phyloP scores from a whole-genome alignment of 2,888 invertebrate genomes.

The Julus scandinavius region DNA sequence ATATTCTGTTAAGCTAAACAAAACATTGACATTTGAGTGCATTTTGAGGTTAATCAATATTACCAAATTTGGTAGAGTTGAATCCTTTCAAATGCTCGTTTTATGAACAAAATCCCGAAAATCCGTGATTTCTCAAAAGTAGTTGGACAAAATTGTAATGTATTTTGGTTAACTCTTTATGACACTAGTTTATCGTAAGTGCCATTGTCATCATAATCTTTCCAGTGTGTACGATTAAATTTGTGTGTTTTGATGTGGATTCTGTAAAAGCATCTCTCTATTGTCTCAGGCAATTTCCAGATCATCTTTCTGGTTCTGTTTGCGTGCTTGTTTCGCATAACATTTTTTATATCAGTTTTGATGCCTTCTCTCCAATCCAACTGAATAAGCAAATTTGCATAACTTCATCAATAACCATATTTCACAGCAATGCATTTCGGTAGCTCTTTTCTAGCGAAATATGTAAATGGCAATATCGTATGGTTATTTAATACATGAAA shows the following conservation, averaged over 20 bases:
- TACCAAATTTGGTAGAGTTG: too few species aligned
- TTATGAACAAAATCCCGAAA: too few species aligned
- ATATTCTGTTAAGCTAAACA: too few species aligned
- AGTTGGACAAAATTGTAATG: too few species aligned
- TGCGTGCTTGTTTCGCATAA: constrained; percentile 17
- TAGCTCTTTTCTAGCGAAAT: background rate
- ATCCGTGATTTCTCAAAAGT: too few species aligned
- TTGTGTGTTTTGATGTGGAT: background rate
- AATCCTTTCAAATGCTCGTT: too few species aligned
- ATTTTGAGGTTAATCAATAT: too few species aligned
- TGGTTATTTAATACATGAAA: constrained; percentile 16
- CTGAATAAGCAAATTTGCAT: constrained; percentile 26
- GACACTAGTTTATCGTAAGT: background rate
- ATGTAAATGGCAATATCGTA: background rate
- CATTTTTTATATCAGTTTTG: constrained; percentile 19
- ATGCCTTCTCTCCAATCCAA: background rate
- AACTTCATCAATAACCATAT: constrained; percentile 33
- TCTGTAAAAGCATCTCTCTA: background rate
- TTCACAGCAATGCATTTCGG: constrained; percentile 15
- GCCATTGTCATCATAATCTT: background rate
- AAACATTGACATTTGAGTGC: too few species aligned
- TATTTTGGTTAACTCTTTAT: too few species aligned
- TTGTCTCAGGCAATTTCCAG: constrained; percentile 4
- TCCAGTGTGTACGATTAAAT: background rate
- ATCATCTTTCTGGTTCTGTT: background rate